Conservation (phyloP, 2,888 invertebrate genomes). For the Morpho achilles region DNA sequence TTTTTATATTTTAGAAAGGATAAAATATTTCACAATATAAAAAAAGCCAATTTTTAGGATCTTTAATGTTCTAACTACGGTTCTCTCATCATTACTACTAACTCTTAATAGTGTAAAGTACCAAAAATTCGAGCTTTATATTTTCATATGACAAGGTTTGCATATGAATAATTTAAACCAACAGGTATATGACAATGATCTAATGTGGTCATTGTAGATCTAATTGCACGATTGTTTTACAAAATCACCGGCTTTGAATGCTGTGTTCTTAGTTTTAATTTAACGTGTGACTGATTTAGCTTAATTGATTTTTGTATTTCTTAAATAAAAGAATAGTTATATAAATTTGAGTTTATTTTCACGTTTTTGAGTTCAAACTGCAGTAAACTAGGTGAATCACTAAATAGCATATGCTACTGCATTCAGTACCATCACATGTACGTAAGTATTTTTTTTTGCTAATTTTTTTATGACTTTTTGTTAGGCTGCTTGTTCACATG, state of each 20-base stretch:
- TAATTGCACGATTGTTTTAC: slow-evolving; percentile 19
- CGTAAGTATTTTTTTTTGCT: slow-evolving; percentile 21
- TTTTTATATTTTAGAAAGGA: no score
- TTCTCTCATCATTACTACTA: no score
- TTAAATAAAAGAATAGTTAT: slow-evolving; percentile 51
- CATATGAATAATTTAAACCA: no score
- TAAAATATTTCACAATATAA: no score
- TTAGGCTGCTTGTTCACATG: slow-evolving; percentile 8
- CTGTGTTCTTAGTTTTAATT: slow-evolving; percentile 37
- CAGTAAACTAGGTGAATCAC: slow-evolving; percentile 8
- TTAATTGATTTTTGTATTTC: slow-evolving; percentile 45
- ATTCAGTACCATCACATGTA: not conserved
- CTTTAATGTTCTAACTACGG: no score
- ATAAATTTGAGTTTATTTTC: slow-evolving; percentile 31
- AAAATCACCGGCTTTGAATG: slow-evolving; percentile 31
- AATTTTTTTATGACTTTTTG: slow-evolving; percentile 6
- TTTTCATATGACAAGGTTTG: no score
- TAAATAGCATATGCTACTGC: slow-evolving; percentile 12
- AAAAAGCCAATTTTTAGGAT: no score
- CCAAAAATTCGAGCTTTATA: no score
- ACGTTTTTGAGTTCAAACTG: slow-evolving; percentile 31
- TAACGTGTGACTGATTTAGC: slow-evolving; percentile 71
- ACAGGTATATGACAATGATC: not conserved
- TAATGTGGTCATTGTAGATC: not conserved
- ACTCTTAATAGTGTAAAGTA: no score